Evolutionary conservation across 2,888 invertebrate species (phyloP).

Genomic region (Dryocosmus kuriphilus): DNA sequence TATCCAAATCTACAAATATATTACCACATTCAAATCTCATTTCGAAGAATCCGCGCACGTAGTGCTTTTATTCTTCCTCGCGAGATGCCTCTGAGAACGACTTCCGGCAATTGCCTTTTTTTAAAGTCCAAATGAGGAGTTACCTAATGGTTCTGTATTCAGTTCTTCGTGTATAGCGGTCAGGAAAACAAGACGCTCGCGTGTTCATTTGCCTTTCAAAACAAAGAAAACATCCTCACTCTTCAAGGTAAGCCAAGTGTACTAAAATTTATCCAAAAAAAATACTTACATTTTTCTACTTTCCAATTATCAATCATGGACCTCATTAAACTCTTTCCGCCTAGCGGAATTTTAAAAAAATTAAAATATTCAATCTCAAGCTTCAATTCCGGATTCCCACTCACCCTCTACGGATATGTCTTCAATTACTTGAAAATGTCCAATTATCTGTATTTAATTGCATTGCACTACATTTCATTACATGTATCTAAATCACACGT

Average conservation of each 20-base stretch:
- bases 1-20: too few relatives aligned
- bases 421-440: not conserved
- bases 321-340: not conserved
- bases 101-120: constrained; percentile 45
- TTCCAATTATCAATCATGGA: not conserved
- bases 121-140: constrained; percentile 55
- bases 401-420: not conserved
- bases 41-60: not conserved
- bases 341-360: not conserved
- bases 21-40: too few relatives aligned
- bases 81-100: constrained; percentile 34
- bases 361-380: not conserved
- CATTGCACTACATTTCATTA: not conserved
- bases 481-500: too few relatives aligned
- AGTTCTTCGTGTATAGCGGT: constrained; percentile 64
- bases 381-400: not conserved
- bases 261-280: not conserved
- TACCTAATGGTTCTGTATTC: constrained; percentile 65
- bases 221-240: constrained; percentile 29
- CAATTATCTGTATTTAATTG: not conserved
- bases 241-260: constrained; percentile 12
- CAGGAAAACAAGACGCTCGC: constrained; percentile 58
- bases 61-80: not conserved
- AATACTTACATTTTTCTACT: not conserved
- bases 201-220: constrained; percentile 32